A percentile compares a stretch with the other conserved stretches of the same genome.
These are phyloP conservation scores for Elaeidobius kamerunicus DNA, from an alignment of 2,888 invertebrate genomes.

Conservation along the genomic window DNA sequence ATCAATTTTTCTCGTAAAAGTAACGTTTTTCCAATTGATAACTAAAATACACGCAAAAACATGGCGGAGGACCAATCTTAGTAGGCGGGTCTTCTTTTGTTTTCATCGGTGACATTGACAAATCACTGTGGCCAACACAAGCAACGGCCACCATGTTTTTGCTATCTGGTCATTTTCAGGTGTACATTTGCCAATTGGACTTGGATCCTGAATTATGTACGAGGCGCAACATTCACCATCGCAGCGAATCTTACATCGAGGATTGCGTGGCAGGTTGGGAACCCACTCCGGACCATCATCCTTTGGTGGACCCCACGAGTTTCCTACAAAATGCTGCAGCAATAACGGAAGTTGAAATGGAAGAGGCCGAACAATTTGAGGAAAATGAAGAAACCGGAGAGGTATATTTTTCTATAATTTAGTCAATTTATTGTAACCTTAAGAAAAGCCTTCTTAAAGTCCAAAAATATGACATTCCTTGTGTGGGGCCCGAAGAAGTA, in stretches of 20 bases:
- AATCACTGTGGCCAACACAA: too few species aligned
- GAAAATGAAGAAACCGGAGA: slow-evolving; percentile 52
- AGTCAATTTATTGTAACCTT: too few species aligned
- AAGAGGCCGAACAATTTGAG: slow-evolving; percentile 50
- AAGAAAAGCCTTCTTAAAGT: too few species aligned
- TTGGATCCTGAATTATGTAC: slow-evolving; percentile 74
- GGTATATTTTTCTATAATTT: slow-evolving; percentile 38
- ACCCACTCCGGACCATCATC: slow-evolving; percentile 75
- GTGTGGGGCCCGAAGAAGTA: too few species aligned
- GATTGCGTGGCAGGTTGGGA: slow-evolving; percentile 70
- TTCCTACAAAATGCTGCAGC: slow-evolving; percentile 80
- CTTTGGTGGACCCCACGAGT: slow-evolving; percentile 76
- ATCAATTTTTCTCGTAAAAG: too few species aligned
- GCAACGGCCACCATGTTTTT: neutral
- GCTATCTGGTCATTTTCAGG: slow-evolving; percentile 55
- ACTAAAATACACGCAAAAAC: too few species aligned
- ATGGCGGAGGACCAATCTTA: too few species aligned
- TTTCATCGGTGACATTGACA: too few species aligned
- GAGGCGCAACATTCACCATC: slow-evolving; percentile 81
- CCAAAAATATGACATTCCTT: slow-evolving; percentile 12
- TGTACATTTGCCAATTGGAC: slow-evolving; percentile 87
- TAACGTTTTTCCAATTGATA: too few species aligned
- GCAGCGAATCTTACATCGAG: slow-evolving; percentile 75
- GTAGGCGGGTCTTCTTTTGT: too few species aligned
- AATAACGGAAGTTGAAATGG: slow-evolving; percentile 84